phyloP scores from a whole-genome alignment of 2,113 vertebrate genomes.

The Pterocles gutturalis region DNA sequence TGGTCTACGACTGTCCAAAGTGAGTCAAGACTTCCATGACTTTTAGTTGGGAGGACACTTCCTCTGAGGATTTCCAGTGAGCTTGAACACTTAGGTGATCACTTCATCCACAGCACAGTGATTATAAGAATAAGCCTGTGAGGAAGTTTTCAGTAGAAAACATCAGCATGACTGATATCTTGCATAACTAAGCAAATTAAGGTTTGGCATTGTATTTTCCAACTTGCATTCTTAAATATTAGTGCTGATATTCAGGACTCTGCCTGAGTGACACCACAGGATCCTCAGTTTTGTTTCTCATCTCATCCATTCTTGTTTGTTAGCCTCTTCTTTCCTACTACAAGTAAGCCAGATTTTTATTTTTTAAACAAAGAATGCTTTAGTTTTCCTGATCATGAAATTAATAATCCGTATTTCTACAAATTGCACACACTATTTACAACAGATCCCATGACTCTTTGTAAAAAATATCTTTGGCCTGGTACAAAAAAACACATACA shows the following conservation, averaged over 20 bases:
- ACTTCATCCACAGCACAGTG: not conserved
- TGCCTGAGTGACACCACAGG: not conserved
- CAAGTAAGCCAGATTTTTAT: not conserved
- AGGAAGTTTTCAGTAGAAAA: not conserved
- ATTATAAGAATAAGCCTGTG: not conserved
- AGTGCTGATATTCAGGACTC: not conserved
- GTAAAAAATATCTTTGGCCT: not conserved
- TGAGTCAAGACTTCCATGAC: fast-evolving
- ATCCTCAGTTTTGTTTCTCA: not conserved
- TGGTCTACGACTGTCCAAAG: not conserved
- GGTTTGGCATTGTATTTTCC: not conserved
- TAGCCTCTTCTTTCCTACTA: not conserved
- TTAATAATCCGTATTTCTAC: not conserved
- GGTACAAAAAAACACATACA: fast-evolving
- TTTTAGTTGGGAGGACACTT: not conserved
- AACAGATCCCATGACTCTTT: not conserved
- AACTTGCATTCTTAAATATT: not conserved
- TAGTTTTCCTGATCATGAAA: not conserved
- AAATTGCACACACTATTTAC: not conserved
- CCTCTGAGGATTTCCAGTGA: not conserved
- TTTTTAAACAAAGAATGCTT: not conserved
- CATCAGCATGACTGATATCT: not conserved
- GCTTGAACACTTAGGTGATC: not conserved
- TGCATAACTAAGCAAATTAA: not conserved
- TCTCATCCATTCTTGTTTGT: not conserved